Percentiles rank a stretch among this genome's conserved stretches.
Conservation (phyloP, 2,888 invertebrate species). For the Catocala nupta region DNA sequence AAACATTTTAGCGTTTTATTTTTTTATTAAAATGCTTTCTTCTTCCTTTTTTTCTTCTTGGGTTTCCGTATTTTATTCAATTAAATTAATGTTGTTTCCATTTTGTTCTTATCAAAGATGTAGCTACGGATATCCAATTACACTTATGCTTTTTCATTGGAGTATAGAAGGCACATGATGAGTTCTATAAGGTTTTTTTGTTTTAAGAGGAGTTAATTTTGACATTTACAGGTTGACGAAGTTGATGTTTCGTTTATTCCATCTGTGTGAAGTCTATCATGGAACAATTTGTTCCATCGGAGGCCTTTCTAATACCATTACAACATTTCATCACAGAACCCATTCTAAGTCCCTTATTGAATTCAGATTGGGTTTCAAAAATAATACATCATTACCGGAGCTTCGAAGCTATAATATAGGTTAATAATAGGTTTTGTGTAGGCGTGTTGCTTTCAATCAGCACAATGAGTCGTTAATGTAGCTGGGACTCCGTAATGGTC, state of each 20-base stretch:
- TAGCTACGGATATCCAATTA: not conserved
- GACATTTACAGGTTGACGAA: too few relatives aligned
- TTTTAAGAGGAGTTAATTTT: too few relatives aligned
- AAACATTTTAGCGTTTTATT: slow-evolving; percentile 40
- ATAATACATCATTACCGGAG: slow-evolving; percentile 55
- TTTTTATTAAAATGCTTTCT: slow-evolving; percentile 14
- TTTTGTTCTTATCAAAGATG: slow-evolving; percentile 6
- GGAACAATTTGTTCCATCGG: not conserved
- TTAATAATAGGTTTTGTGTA: slow-evolving; percentile 67
- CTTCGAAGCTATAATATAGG: slow-evolving; percentile 50
- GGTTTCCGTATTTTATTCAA: slow-evolving; percentile 6
- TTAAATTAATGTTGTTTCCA: slow-evolving; percentile 8
- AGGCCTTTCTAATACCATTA: slow-evolving; percentile 14
- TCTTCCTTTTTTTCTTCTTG: slow-evolving; percentile 5
- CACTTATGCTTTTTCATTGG: not conserved
- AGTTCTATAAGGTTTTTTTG: too few relatives aligned
- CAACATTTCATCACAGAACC: slow-evolving; percentile 11
- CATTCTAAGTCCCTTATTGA: slow-evolving; percentile 25
- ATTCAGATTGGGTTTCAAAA: slow-evolving; percentile 42
- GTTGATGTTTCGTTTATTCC: not conserved
- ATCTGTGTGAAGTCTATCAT: not conserved
- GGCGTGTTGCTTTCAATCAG: slow-evolving; percentile 71
- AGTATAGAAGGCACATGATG: too few relatives aligned
- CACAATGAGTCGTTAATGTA: slow-evolving; percentile 74
- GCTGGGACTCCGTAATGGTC: slow-evolving; percentile 57